Evolutionary conservation across 2,888 invertebrate genomes (phyloP).

Genomic region (Nematopogon swammerdamellus): DNA sequence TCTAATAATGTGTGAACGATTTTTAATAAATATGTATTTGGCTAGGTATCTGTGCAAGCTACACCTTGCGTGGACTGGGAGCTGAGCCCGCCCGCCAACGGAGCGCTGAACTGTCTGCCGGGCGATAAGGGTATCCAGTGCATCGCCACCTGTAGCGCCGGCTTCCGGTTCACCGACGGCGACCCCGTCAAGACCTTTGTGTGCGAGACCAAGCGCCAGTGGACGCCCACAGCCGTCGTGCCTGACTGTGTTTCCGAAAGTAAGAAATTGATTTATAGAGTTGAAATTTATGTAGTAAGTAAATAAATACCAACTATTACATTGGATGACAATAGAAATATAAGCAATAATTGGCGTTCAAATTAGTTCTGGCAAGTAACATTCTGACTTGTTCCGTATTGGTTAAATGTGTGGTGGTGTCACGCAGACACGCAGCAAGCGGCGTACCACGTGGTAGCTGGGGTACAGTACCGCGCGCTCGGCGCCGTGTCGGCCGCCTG

Average conservation of each 20-base stretch:
- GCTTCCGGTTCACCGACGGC: slow-evolving; percentile 88
- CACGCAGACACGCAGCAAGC: slow-evolving; percentile 92
- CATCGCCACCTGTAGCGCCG: slow-evolving; percentile 84
- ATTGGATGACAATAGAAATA: too few species aligned
- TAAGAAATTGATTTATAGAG: too few species aligned
- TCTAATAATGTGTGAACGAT: background rate
- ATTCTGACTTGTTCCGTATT: too few species aligned
- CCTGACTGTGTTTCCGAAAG: slow-evolving; percentile 95
- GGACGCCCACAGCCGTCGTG: slow-evolving; percentile 86
- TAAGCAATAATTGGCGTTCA: too few species aligned
- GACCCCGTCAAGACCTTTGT: slow-evolving; percentile 83
- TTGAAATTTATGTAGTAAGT: background rate
- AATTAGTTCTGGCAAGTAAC: too few species aligned
- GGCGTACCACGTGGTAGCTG: slow-evolving; percentile 87
- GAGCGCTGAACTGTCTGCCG: slow-evolving; percentile 81
- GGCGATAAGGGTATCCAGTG: slow-evolving; percentile 83
- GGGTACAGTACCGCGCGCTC: slow-evolving; percentile 83
- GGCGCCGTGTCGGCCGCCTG: slow-evolving; percentile 86
- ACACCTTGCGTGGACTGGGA: slow-evolving; percentile 96
- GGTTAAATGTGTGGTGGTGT: too few species aligned
- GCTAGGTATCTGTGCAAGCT: slow-evolving; percentile 82
- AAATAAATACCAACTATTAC: too few species aligned
- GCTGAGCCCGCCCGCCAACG: slow-evolving; percentile 83
- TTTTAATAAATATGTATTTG: background rate
- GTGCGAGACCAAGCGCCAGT: slow-evolving; percentile 76